Conservation (phyloP, 2,888 invertebrate genomes). For the Polyploca ridens region DNA sequence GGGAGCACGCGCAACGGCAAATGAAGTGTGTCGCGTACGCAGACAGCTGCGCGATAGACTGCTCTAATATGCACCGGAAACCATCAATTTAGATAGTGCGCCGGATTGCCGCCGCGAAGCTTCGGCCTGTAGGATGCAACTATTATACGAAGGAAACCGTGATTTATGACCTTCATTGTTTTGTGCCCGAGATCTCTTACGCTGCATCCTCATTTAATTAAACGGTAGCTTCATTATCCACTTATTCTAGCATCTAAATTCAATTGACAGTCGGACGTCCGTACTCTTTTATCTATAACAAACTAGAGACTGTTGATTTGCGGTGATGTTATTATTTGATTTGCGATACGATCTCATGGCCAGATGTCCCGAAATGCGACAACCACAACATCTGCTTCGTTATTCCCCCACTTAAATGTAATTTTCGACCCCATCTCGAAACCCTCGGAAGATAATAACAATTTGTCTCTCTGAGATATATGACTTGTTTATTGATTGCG, state of each 20-base stretch:
- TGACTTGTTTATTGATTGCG: conserved; percentile 31
- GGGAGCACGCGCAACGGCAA: conserved; percentile 76
- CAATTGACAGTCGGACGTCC: conserved; percentile 24
- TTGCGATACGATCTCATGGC: conserved; percentile 37
- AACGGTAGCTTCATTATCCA: conserved; percentile 47
- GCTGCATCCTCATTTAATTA: conserved; percentile 62
- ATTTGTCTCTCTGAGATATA: conserved; percentile 54
- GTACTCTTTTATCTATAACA: conserved; percentile 10
- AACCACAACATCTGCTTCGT: conserved; percentile 59
- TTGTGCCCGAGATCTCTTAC: conserved; percentile 67
- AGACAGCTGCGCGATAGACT: conserved; percentile 78
- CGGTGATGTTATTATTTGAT: conserved; percentile 27
- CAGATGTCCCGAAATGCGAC: conserved; percentile 43
- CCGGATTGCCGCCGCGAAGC: conserved; percentile 77
- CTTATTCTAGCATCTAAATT: conserved; percentile 33
- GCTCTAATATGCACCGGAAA: conserved; percentile 80
- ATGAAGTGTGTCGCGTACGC: conserved; percentile 81
- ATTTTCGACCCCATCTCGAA: conserved; percentile 22
- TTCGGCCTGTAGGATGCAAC: conserved; percentile 77
- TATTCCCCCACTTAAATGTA: conserved; percentile 49
- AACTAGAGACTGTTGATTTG: conserved; percentile 15
- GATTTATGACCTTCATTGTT: conserved; percentile 83
- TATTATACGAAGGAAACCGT: conserved; percentile 77
- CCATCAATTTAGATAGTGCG: conserved; percentile 82
- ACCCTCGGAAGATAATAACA: conserved; percentile 43